Evolutionary conservation across 2,113 vertebrate species (phyloP).

Genomic region (Xenopus laevis): DNA sequence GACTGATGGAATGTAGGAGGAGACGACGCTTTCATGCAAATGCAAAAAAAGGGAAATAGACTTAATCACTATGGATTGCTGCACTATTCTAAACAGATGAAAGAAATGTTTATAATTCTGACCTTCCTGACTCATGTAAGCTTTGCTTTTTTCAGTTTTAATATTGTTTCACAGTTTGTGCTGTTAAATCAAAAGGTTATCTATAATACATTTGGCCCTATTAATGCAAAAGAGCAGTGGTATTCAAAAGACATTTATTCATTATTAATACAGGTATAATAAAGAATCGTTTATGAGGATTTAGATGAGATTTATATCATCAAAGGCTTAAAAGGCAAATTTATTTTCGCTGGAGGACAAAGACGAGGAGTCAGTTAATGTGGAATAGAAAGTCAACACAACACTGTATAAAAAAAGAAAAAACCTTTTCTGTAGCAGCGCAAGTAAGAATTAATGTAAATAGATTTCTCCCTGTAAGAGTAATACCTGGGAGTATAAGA

Average conservation of each 20-base stretch:
- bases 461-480: background rate
- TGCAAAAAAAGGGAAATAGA: background rate
- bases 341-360: constrained; percentile 73
- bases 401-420: constrained; percentile 54
- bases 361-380: constrained; percentile 59
- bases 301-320: constrained; percentile 81
- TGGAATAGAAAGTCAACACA: constrained; percentile 61
- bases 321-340: constrained; percentile 77
- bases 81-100: constrained; percentile 54
- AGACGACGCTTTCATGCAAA: no score
- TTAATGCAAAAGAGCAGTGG: constrained; percentile 70
- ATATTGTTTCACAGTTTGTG: constrained; percentile 74
- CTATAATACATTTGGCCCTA: constrained; percentile 74
- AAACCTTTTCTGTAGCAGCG: background rate
- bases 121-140: constrained; percentile 59
- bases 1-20: no score
- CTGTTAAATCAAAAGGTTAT: constrained; percentile 82
- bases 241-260: constrained; percentile 80
- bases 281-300: constrained; percentile 78
- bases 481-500: no score
- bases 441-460: background rate
- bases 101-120: constrained; percentile 63
- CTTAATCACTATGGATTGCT: constrained; percentile 45
- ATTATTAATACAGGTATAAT: constrained; percentile 85
- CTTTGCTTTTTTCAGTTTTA: constrained; percentile 65